These are phyloP conservation scores for Trichonephila inaurata DNA, from an alignment of 1,140 invertebrate species.

Conservation along the genomic window DNA sequence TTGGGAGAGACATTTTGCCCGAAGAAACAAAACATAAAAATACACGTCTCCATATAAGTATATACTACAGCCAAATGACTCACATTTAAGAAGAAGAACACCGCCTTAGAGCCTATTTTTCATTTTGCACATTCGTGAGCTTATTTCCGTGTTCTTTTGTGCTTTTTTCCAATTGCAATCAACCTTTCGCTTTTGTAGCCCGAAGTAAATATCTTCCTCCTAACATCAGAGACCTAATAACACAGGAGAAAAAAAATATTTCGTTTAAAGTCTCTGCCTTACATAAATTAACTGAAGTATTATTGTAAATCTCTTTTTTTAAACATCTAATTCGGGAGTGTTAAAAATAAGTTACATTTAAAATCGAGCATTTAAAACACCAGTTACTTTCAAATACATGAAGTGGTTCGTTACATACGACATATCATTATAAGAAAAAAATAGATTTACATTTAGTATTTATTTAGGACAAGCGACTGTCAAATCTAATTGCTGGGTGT, in stretches of 20 bases:
- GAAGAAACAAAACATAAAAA: not conserved
- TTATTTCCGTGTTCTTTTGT: constrained; percentile 23
- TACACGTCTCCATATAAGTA: constrained; percentile 2
- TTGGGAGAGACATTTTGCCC: not conserved
- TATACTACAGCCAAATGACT: not conserved
- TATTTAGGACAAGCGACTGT: not conserved
- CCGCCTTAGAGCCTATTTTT: not conserved
- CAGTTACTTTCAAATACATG: not conserved
- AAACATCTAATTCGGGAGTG: not conserved
- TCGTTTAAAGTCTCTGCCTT: not conserved
- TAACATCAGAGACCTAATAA: not conserved
- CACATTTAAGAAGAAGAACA: not conserved
- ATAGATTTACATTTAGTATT: not conserved
- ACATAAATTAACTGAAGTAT: not conserved
- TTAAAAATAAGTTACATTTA: not conserved
- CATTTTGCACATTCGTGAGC: not conserved
- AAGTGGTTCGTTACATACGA: not conserved
- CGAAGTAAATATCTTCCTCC: not conserved
- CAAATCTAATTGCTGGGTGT: not conserved
- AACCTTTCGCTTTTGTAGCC: not conserved
- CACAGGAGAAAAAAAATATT: not conserved
- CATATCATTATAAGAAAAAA: not conserved
- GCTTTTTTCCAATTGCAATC: not conserved
- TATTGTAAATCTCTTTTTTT: not conserved
- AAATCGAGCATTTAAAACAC: not conserved